Percentiles rank a stretch among this genome's conserved stretches.
phyloP scores from a whole-genome alignment of 64 coral and sea anemone species.

The Hydrozoanthus tunicans region DNA sequence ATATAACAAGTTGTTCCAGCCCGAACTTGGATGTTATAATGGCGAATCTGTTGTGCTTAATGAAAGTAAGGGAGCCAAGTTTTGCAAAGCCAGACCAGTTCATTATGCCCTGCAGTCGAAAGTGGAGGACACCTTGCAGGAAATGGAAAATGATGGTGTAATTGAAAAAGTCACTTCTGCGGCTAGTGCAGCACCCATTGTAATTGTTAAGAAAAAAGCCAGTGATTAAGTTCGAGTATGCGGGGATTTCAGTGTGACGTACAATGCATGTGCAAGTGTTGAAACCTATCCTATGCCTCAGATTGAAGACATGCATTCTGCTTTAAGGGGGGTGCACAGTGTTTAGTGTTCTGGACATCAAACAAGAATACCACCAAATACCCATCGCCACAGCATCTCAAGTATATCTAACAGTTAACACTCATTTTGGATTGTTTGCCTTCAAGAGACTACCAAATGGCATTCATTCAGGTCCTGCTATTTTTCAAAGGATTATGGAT shows the following conservation, averaged over 20 bases:
- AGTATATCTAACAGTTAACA: constrained; percentile 54
- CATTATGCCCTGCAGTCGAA: not conserved
- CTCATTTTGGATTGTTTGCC: constrained; percentile 53
- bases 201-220: constrained; percentile 48
- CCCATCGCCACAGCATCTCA: not conserved
- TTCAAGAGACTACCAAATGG: constrained; percentile 63
- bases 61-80: constrained; percentile 2
- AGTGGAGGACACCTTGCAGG: not conserved
- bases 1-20: too few relatives aligned
- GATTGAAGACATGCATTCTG: constrained; percentile 66
- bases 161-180: not conserved
- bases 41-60: not conserved
- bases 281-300: constrained; percentile 61
- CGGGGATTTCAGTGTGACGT: constrained; percentile 62
- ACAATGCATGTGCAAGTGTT: constrained; percentile 23
- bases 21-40: constrained; percentile 27
- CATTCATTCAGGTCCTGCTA: constrained; percentile 44
- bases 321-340: constrained; percentile 50
- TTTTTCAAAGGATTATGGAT: constrained; percentile 60
- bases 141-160: not conserved
- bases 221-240: constrained; percentile 44
- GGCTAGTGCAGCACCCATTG: constrained; percentile 30
- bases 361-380: constrained; percentile 12
- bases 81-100: not conserved
- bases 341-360: constrained; percentile 32